A percentile compares a stretch with the other conserved stretches of the same genome.
phyloP scores from a whole-genome alignment of 2,113 vertebrate species.

The Brachionichthys hirsutus region DNA sequence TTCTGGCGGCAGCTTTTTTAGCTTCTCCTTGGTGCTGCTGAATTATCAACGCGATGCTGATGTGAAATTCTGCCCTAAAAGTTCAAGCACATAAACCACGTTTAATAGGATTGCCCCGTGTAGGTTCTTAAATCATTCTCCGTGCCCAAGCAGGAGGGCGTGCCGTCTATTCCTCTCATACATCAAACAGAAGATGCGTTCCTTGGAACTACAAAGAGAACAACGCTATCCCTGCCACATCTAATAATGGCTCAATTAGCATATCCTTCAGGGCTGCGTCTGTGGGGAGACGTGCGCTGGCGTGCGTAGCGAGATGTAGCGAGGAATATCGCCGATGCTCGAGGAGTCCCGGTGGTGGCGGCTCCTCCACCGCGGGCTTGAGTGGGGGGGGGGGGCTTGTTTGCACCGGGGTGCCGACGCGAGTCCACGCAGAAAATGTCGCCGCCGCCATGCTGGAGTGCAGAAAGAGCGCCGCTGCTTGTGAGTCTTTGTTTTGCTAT shows the following conservation, averaged over 20 bases:
- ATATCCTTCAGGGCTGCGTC: constrained; percentile 65
- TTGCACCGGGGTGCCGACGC: constrained; percentile 31
- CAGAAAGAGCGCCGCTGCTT: constrained; percentile 52
- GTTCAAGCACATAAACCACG: constrained; percentile 37
- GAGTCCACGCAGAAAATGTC: constrained; percentile 29
- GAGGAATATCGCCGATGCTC: constrained; percentile 32
- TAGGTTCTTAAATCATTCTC: constrained; percentile 49
- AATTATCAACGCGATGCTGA: constrained; percentile 43
- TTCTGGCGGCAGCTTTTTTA: background rate
- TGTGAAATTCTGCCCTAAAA: constrained; percentile 42
- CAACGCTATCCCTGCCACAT: constrained; percentile 60
- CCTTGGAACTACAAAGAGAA: constrained; percentile 69
- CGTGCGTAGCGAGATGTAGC: constrained; percentile 43
- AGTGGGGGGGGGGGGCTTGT: constrained; percentile 52
- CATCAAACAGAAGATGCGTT: constrained; percentile 65
- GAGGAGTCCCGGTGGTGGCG: constrained; percentile 16
- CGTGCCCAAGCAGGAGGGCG: constrained; percentile 30
- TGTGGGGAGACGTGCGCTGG: constrained; percentile 57
- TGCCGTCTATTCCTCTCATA: constrained; percentile 40
- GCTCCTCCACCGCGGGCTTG: too few species aligned
- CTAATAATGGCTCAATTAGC: constrained; percentile 69
- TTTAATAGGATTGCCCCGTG: constrained; percentile 39
- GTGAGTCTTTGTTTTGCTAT: constrained; percentile 72
- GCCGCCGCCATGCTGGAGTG: constrained; percentile 29
- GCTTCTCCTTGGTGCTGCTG: background rate